phyloP scores from a whole-genome alignment of 2,888 invertebrate species.

The Priapulus caudatus region DNA sequence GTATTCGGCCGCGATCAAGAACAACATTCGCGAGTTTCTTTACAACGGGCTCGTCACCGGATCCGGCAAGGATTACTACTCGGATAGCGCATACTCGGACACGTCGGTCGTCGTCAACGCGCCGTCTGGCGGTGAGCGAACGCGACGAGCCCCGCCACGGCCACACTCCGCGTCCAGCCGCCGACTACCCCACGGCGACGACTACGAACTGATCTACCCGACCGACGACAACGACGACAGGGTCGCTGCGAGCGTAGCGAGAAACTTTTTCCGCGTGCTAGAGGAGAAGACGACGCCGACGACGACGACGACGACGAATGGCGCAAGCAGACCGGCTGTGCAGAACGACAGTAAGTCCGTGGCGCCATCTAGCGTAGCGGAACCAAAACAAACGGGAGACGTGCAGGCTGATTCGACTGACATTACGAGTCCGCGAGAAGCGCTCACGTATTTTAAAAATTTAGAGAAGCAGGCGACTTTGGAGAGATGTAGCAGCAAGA shows the following conservation, averaged over 20 bases:
- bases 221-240: neutral
- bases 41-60: neutral
- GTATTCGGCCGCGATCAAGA: neutral
- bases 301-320: neutral
- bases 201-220: neutral
- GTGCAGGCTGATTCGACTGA: neutral
- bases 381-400: neutral
- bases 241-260: neutral
- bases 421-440: neutral
- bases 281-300: neutral
- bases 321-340: too few species aligned
- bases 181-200: neutral
- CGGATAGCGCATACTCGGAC: neutral
- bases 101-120: neutral
- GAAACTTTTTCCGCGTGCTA: neutral
- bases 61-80: neutral
- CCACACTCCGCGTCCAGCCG: neutral
- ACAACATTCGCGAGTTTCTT: neutral
- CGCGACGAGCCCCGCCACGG: neutral
- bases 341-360: neutral
- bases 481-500: too few species aligned
- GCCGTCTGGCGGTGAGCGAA: too few species aligned
- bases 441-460: neutral
- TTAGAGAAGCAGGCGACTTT: neutral
- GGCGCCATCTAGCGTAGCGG: neutral